Conservation (phyloP, 2,888 invertebrate species). For the Agrenia bidenticulata region DNA sequence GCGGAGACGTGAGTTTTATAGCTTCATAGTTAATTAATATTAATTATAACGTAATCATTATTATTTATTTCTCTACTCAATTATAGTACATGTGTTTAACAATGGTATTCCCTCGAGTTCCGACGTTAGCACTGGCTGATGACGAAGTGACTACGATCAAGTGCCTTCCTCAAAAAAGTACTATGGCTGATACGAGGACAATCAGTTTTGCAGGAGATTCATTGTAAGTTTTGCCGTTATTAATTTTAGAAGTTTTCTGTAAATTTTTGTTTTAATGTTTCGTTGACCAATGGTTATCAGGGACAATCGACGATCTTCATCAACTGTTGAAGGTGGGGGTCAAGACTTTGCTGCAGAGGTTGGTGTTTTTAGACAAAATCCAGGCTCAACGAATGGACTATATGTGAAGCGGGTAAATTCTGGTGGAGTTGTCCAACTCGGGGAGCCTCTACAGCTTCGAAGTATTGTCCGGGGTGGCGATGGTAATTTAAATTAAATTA, state of each 20-base stretch:
- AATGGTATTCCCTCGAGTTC: conserved; percentile 52
- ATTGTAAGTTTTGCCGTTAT: conserved; percentile 34
- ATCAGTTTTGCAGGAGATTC: conserved; percentile 51
- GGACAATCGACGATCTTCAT: conserved; percentile 46
- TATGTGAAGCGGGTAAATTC: conserved; percentile 49
- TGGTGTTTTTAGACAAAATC: conserved; percentile 51
- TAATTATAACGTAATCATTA: too few relatives aligned
- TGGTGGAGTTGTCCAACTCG: conserved; percentile 51
- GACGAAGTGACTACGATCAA: conserved; percentile 53
- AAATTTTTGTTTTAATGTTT: too few relatives aligned
- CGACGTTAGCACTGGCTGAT: conserved; percentile 49
- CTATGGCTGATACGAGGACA: conserved; percentile 46
- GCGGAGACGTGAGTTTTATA: conserved; percentile 43
- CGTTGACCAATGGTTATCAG: too few relatives aligned
- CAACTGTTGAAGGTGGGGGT: conserved; percentile 49
- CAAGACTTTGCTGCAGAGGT: conserved; percentile 52
- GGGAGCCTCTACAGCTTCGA: conserved; percentile 49
- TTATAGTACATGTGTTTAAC: conserved; percentile 48
- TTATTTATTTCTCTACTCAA: too few relatives aligned
- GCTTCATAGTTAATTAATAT: too few relatives aligned
- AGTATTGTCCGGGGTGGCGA: conserved; percentile 52
- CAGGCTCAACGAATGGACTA: conserved; percentile 47
- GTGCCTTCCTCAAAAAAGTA: conserved; percentile 49
- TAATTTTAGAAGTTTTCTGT: not conserved
- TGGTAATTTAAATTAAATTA: conserved; percentile 43